phyloP scores from a whole-genome alignment of 2,797 vertebrate species.

The Scyliorhinus canicula region DNA sequence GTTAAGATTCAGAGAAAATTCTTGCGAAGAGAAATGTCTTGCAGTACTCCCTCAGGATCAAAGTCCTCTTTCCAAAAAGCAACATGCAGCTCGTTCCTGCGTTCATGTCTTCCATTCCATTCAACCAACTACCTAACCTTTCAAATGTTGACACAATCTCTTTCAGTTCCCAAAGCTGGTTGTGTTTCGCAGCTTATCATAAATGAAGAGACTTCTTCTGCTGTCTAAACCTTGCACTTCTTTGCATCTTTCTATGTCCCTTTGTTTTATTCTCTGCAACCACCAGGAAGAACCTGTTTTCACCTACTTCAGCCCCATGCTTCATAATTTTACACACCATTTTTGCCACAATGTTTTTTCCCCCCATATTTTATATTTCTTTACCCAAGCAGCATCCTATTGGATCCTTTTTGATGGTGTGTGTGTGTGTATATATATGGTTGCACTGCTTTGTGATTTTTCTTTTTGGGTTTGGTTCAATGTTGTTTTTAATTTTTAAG shows the following conservation, averaged over 20 bases:
- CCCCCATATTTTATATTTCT: not conserved
- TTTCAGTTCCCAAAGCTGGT: not conserved
- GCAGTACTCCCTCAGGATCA: not conserved
- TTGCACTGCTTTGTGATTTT: not conserved
- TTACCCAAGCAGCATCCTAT: not conserved
- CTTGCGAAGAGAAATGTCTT: not conserved
- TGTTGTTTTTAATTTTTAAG: conserved; percentile 24
- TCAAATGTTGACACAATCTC: not conserved
- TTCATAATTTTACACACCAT: not conserved
- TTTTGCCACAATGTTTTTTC: not conserved
- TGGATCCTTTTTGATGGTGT: not conserved
- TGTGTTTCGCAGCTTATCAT: not conserved
- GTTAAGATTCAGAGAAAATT: not conserved
- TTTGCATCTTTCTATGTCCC: not conserved
- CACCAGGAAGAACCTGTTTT: not conserved
- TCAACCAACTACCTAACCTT: not conserved
- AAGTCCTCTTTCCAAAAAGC: too few species aligned
- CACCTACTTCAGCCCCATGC: not conserved
- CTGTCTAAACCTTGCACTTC: not conserved
- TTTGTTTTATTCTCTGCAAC: not conserved
- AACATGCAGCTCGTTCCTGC: not conserved
- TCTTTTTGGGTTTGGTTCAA: conserved; percentile 37
- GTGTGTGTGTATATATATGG: too few species aligned
- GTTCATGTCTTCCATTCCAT: not conserved
- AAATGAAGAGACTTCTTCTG: not conserved